Evolutionary conservation across 2,888 invertebrate genomes (phyloP).

Genomic region (Proisotoma minuta): DNA sequence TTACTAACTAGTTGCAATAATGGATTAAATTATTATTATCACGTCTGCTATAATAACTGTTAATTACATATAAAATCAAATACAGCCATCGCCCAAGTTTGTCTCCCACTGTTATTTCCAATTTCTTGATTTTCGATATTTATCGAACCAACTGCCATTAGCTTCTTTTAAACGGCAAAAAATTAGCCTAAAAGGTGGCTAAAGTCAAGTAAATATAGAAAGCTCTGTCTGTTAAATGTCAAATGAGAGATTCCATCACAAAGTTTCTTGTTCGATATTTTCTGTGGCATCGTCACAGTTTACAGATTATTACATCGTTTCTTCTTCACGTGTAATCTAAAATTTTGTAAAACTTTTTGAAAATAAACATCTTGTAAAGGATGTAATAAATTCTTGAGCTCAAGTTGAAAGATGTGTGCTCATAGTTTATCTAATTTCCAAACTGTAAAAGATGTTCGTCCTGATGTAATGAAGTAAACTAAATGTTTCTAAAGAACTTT

Average conservation of each 20-base stretch:
- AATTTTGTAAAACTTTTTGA: not conserved
- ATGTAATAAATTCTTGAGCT: not conserved
- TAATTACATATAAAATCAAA: too few relatives aligned
- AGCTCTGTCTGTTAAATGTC: not conserved
- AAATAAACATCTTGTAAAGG: not conserved
- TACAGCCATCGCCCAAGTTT: too few relatives aligned
- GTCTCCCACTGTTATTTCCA: not conserved
- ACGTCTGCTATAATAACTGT: too few relatives aligned
- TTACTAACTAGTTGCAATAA: too few relatives aligned
- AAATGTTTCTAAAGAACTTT: not conserved
- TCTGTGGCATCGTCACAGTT: too few relatives aligned
- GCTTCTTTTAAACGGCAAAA: too few relatives aligned
- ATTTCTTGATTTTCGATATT: not conserved
- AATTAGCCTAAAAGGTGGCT: not conserved
- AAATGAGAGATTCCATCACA: not conserved
- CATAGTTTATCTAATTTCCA: not conserved
- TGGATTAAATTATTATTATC: too few relatives aligned
- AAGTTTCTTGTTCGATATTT: not conserved
- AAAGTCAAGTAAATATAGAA: not conserved
- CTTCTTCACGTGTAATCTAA: not conserved
- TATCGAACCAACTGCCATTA: not conserved
- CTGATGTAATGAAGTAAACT: conserved; percentile 5
- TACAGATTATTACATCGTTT: too few relatives aligned
- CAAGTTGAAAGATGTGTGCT: not conserved
- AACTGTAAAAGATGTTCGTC: not conserved